Evolutionary conservation across 1,140 invertebrate genomes (phyloP), one percentile per base, ranked within the genome.

Genomic region (Drosophila orena): DNA sequence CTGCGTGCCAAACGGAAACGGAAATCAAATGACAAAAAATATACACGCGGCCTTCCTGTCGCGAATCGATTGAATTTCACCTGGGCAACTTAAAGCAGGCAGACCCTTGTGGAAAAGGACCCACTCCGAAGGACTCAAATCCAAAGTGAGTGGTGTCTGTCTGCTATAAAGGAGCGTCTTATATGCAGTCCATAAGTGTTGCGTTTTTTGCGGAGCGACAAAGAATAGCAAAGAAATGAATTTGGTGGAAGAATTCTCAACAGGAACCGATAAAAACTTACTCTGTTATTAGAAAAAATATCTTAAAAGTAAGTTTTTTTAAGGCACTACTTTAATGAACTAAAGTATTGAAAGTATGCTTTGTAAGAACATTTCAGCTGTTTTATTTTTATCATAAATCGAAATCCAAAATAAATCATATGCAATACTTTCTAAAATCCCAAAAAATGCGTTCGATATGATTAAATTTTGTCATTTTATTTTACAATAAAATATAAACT

Each of bases 111-210:
- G 17, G 10, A 46, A 17, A 24, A 17, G 11, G 20, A 55, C 15
- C 20, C 37, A 11, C 30, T 40, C 5, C 11, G 24, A 62, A 62
- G 43, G 61, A 61, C 46, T 53, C 56, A 59, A 64, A 52, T 43
- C 30, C 42, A 22, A 8, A 10, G 53, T 38, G 15, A 49, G 42
- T 49, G 15, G 20, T 47, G 38, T 43, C 43, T 58, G 43, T 47
- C 35, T 81, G 71, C 73, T 20, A 11, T 6, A 65, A 22, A 47
- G 83, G 75, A 76, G 64, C 64, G 75, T 43, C 79, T 59, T 40
- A 79, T 74, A 77, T 77, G 74, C 58, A 70, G 73, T 56, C 61
- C 81, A 85, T 80, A 85, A 84, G 81, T 84, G 81, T 84, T 59
- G 66, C 76, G 60, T 68, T 70, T 79, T 77, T 77, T 80, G 14